Evolutionary conservation across 2,797 vertebrate genomes (phyloP), one percentile per base, ranked within the genome.

Genomic region (Astyanax mexicanus): DNA sequence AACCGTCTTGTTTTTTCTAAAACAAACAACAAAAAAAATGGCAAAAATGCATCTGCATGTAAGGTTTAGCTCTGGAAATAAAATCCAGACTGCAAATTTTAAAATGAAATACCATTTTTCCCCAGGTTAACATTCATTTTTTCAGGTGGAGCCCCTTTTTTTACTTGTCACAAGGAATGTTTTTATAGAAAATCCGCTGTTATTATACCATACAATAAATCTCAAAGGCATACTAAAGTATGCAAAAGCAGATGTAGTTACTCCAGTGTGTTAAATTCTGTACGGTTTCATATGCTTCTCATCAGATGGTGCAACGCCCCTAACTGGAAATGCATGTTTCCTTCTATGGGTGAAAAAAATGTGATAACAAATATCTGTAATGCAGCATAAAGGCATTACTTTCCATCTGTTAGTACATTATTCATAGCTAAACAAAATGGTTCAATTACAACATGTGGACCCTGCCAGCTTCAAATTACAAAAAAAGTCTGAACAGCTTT

Each of bases 141-240:
- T 62, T 72, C 54, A 69, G 52, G 55, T 64, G 47, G 12, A 61
- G 27, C 17, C 35, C 61, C n/a, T n/a, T n/a, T 74, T 54, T 72
- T 4, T 47, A 60, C 61, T 58, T 80, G 67, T 72, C 65, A 74
- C 40, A 8, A 38, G 19, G 47, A 44, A 47, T 55, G 49, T 66
- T 67, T 66, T 72, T 72, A 44, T 37, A 45, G 55, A 77, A 69
- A 70, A 58, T 42, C 51, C 45, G 44, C 12, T 38, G 66, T 74
- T 44, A 77, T 67, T 72, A 25, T n/a, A 75, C 12, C 65, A 65
- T 52, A 57, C 32, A 60, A 55, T 79, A 64, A 40, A 78, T 62
- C 54, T 81, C 44, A 69, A 60, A 57, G 49, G 37, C 58, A 61
- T 23, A 37, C 15, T 72, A 49, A 77, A 49, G 67, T 66, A 80